phyloP scores from a whole-genome alignment of 2,113 vertebrate species.

The Leptosomus discolor region DNA sequence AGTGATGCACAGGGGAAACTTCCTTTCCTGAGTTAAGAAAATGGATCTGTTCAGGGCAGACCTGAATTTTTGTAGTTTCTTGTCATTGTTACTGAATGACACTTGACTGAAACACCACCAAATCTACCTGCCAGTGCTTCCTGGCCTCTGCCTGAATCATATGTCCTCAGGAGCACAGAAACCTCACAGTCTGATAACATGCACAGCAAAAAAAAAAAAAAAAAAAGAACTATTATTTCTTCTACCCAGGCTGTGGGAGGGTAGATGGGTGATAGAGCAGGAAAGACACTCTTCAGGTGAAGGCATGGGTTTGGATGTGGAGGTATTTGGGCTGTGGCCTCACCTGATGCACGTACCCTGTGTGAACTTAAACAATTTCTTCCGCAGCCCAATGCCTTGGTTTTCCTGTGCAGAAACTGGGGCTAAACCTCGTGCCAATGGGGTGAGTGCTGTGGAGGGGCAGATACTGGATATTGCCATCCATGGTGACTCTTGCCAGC shows the following conservation, averaged over 20 bases:
- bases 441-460: rapidly evolving
- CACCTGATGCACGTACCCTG: not conserved
- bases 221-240: not conserved
- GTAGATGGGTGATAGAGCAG: not conserved
- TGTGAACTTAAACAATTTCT: not conserved
- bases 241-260: not conserved
- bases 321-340: not conserved
- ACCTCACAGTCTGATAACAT: not conserved
- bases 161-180: not conserved
- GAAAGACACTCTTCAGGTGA: not conserved
- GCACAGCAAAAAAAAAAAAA: not conserved
- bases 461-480: not conserved
- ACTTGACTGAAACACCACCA: not conserved
- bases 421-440: not conserved
- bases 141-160: not conserved
- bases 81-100: not conserved
- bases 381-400: not conserved
- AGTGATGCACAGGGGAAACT: not conserved
- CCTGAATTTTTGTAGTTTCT: not conserved
- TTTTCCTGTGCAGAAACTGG: not conserved
- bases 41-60: not conserved
- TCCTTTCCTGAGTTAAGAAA: not conserved
- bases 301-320: not conserved
- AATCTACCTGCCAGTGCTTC: not conserved
- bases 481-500: not conserved